These are phyloP conservation scores for Eupithecia pulchellata DNA, from an alignment of 2,888 invertebrate genomes.

Conservation along the genomic window DNA sequence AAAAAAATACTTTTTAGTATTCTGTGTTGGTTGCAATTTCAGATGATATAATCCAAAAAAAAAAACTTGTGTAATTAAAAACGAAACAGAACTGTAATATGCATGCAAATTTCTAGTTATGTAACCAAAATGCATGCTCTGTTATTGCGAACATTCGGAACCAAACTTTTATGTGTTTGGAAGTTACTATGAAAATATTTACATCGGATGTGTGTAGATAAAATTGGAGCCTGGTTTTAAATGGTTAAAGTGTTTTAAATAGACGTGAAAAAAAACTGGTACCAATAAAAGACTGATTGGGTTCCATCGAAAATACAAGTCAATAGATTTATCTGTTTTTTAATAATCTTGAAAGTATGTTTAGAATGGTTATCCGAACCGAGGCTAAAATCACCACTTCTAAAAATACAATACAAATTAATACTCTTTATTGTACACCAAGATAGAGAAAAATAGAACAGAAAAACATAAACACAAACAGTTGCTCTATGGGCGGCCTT, in stretches of 20 bases:
- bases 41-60: neutral
- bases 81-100: constrained; percentile 8
- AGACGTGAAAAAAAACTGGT: neutral
- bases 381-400: no score
- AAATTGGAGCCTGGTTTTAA: constrained; percentile 8
- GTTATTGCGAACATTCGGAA: constrained; percentile 12
- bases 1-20: neutral
- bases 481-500: no score
- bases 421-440: no score
- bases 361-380: no score
- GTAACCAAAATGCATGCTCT: neutral
- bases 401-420: no score
- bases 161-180: constrained; percentile 16
- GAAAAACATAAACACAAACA: no score
- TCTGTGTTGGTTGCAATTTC: neutral
- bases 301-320: neutral
- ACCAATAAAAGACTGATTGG: neutral
- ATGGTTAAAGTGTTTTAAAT: neutral
- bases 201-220: neutral
- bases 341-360: no score
- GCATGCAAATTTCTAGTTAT: constrained; percentile 16
- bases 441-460: no score
- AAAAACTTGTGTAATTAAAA: constrained; percentile 10
- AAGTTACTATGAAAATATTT: constrained; percentile 19
- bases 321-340: no score